Evolutionary conservation across 2,888 invertebrate species (phyloP).

Genomic region (Anoplius nigerrimus): DNA sequence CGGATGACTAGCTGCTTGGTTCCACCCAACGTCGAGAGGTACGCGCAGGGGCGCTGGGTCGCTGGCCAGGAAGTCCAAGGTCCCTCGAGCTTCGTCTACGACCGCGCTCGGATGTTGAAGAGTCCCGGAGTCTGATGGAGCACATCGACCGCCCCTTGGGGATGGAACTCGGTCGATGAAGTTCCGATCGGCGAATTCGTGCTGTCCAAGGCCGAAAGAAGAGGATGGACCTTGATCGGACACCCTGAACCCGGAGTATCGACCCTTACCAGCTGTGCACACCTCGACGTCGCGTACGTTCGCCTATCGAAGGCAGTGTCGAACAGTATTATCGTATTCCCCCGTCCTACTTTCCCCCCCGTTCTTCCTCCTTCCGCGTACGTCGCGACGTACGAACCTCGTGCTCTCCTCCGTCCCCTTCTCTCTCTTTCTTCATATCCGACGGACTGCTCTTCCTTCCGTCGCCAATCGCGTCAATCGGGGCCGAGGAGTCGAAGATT

Average conservation of each 20-base stretch:
- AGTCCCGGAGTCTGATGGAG: no score
- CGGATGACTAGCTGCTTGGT: conserved; percentile 49
- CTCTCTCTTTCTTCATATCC: background rate
- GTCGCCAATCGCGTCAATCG: no score
- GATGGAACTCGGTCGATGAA: no score
- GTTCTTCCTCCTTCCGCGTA: conserved; percentile 6
- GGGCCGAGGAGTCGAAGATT: background rate
- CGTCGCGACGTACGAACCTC: background rate
- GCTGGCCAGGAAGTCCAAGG: no score
- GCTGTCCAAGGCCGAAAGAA: no score
- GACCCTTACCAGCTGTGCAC: background rate
- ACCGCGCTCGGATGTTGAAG: no score
- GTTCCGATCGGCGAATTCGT: no score
- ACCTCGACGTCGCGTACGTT: conserved; percentile 12
- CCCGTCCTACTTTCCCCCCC: conserved; percentile 38
- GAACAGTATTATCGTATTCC: conserved; percentile 67
- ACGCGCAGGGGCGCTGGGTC: background rate
- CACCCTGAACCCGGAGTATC: no score
- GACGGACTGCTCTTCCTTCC: background rate
- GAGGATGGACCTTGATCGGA: no score
- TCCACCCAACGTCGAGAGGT: conserved; percentile 11
- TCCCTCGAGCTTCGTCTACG: no score
- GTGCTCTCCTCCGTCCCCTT: conserved; percentile 13
- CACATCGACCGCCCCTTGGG: no score
- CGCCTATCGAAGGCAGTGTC: conserved; percentile 44